Evolutionary conservation across 1,140 invertebrate species (phyloP).

Genomic region (Drosophila orena): DNA sequence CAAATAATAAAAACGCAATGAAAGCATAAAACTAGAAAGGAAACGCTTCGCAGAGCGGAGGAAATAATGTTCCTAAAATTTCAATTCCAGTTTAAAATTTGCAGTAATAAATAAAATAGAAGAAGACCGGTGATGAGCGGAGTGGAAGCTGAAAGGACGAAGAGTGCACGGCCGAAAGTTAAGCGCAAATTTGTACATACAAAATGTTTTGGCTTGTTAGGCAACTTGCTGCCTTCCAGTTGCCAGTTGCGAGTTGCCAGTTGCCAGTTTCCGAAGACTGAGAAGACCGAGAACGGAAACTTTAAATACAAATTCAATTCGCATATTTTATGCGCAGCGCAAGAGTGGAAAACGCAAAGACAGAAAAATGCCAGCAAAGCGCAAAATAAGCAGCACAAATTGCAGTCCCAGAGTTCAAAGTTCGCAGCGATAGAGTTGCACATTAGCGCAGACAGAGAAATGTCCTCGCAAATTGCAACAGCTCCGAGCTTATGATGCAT

Average conservation of each 20-base stretch:
- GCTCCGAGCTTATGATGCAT: constrained; percentile 75
- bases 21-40: constrained; percentile 77
- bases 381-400: constrained; percentile 79
- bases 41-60: constrained; percentile 38
- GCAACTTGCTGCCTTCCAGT: constrained; percentile 59
- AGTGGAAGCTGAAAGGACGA: constrained; percentile 13
- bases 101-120: constrained; percentile 55
- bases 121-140: constrained; percentile 53
- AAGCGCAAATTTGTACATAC: constrained; percentile 77
- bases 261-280: neutral
- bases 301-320: constrained; percentile 83
- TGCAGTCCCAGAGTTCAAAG: constrained; percentile 67
- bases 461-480: constrained; percentile 69
- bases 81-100: constrained; percentile 49
- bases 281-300: constrained; percentile 46
- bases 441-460: constrained; percentile 73
- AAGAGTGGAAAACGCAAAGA: constrained; percentile 62
- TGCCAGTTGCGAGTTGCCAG: constrained; percentile 13
- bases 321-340: constrained; percentile 76
- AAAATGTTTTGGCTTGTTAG: constrained; percentile 81
- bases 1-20: constrained; percentile 82
- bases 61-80: constrained; percentile 60
- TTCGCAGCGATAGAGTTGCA: constrained; percentile 64
- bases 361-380: constrained; percentile 70
- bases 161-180: constrained; percentile 53